A percentile compares a stretch with the other conserved stretches of the same genome.
Evolutionary conservation across 2,113 vertebrate species (phyloP).

Genomic region (mouse (Mus musculus)): DNA sequence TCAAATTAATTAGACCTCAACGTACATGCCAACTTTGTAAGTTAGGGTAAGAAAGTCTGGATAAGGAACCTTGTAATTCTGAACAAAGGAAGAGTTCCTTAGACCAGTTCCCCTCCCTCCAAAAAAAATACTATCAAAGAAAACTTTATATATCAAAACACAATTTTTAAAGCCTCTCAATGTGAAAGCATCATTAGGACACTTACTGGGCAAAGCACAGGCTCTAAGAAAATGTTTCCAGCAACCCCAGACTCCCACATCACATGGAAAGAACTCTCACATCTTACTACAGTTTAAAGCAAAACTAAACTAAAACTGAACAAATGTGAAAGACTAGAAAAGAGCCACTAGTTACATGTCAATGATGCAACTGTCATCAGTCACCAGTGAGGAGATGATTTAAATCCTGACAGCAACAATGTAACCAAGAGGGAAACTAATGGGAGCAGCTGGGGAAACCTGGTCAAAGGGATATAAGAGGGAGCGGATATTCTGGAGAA

Average conservation of each 20-base stretch:
- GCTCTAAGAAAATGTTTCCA: neutral
- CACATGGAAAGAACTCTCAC: neutral
- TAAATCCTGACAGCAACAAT: neutral
- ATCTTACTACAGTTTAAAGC: neutral
- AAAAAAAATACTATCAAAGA: neutral
- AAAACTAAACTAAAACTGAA: neutral
- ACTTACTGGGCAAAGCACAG: neutral
- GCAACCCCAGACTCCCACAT: neutral
- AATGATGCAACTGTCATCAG: neutral
- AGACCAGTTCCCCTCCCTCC: neutral
- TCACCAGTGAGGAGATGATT: neutral
- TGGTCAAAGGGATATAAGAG: fast-evolving
- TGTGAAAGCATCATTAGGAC: neutral
- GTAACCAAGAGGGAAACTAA: neutral
- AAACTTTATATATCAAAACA: neutral
- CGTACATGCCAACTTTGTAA: neutral
- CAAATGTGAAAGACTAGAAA: neutral
- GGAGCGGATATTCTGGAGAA: neutral
- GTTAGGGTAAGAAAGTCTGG: neutral
- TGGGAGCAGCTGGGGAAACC: neutral
- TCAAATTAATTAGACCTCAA: neutral
- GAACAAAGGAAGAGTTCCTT: neutral
- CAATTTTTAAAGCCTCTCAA: neutral
- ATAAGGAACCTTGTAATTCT: neutral
- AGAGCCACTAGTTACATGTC: neutral